Percentiles rank a stretch among this genome's conserved stretches.
These are phyloP conservation scores for Paedocypris sp. DNA, from an alignment of 2,113 vertebrate genomes.

Conservation along the genomic window DNA sequence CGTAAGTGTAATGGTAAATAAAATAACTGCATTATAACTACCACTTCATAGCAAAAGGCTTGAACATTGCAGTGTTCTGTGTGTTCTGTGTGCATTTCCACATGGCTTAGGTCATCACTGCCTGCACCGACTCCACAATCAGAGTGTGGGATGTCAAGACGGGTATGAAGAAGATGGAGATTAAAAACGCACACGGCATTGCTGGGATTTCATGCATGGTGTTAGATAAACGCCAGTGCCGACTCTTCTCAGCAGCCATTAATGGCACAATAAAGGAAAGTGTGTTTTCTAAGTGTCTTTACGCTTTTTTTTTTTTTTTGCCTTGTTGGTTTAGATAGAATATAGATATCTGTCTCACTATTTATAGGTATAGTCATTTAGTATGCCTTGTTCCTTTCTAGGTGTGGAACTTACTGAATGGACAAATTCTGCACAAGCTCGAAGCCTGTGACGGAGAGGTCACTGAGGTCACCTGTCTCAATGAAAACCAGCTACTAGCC, in stretches of 20 bases:
- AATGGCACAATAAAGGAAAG: constrained; percentile 53
- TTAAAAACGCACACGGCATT: constrained; percentile 42
- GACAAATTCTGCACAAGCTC: constrained; percentile 58
- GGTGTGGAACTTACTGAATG: constrained; percentile 59
- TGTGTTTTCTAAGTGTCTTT: not conserved
- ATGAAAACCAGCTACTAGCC: constrained; percentile 46
- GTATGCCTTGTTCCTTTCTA: constrained; percentile 5
- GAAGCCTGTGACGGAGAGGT: constrained; percentile 51
- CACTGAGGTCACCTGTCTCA: constrained; percentile 47
- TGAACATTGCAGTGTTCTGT: not conserved
- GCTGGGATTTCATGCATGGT: constrained; percentile 45
- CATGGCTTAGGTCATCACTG: constrained; percentile 43
- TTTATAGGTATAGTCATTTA: too few relatives aligned
- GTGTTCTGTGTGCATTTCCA: not conserved
- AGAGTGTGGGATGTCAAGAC: constrained; percentile 48
- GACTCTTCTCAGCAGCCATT: constrained; percentile 46
- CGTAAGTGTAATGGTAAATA: too few relatives aligned
- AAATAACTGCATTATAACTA: too few relatives aligned
- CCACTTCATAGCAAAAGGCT: too few relatives aligned
- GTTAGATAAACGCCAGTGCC: constrained; percentile 44
- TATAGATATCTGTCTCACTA: too few relatives aligned
- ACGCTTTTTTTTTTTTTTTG: too few relatives aligned
- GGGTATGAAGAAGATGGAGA: constrained; percentile 42
- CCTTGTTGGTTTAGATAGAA: too few relatives aligned
- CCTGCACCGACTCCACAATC: constrained; percentile 42